Evolutionary conservation across 2,113 vertebrate genomes (phyloP).

Genomic region (Corapipo altera): DNA sequence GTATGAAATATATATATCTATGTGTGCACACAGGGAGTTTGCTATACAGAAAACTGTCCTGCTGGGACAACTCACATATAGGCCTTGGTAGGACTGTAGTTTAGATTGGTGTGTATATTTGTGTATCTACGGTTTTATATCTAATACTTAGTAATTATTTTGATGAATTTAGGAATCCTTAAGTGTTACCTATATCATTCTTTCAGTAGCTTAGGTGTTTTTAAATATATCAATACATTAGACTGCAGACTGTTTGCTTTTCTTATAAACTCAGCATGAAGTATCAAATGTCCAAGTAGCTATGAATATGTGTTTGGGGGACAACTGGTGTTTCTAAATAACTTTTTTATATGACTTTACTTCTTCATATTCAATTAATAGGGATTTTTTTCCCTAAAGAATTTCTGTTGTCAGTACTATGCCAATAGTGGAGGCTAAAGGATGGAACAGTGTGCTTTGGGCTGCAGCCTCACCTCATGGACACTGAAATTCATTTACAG

Average conservation of each 20-base stretch:
- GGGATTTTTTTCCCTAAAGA: neutral
- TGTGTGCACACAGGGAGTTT: fast-evolving
- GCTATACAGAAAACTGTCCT: neutral
- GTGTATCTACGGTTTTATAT: neutral
- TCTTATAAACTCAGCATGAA: neutral
- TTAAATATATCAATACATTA: neutral
- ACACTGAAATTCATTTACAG: neutral
- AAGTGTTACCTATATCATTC: neutral
- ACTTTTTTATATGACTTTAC: neutral
- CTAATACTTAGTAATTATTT: neutral
- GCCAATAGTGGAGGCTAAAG: neutral
- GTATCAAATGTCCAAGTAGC: neutral
- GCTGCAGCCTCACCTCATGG: neutral
- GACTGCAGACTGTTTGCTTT: neutral
- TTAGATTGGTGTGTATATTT: neutral
- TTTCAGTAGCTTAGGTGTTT: neutral
- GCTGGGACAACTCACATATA: fast-evolving
- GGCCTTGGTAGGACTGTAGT: neutral
- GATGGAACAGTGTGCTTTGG: neutral
- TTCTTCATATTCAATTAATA: neutral
- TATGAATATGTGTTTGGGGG: neutral
- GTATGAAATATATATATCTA: neutral
- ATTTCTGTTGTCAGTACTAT: neutral
- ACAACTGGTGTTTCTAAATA: neutral
- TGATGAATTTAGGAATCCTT: neutral